Evolutionary conservation across 1,140 invertebrate genomes (phyloP), one percentile per base, ranked within the genome.

Genomic region (Drosophila lacteicornis): DNA sequence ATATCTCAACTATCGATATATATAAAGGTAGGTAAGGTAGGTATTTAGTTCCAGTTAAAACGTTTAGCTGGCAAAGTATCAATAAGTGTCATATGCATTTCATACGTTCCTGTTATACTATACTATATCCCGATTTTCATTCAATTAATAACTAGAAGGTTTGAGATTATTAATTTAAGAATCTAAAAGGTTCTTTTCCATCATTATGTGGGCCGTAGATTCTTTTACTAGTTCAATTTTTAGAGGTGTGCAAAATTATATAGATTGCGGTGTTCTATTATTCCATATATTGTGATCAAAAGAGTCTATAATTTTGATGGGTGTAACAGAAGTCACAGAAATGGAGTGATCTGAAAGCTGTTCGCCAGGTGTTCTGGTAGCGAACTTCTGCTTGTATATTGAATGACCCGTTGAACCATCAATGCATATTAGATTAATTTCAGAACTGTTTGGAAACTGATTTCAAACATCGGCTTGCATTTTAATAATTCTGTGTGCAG

Each of bases 301-400:
- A 15, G 53, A 19, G 40, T 63, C 36, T 45, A 75, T 69, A 25
- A 49, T 55, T 75, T 63, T 38, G 43, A 63, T 57, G 36, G 56
- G 58, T 75, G 69, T 75, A 62, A 75, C 43, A 47, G 66, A 62
- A 36, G 60, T 76, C 6, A 76, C 47, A 70, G 70, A 70, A 17
- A 59, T n/a, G 11, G 47, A 70, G 42, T 65, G 46, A 70, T 76
- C 59, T 40, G 43, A 57, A 59, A 65, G 47, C 42, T 40, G 61
- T 59, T 42, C 42, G 19, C 36, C 40, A 53, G 68, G 47, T 65
- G 59, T 36, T 71, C 55, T 15, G 8, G 46, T 68, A 25, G 4
- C 42, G 13, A 55, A 70, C 22, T 62, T 47, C 33, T 62, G 59
- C 51, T 56, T 69, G 58, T 53, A 53, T 69, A 36, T 30, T n/a